Evolutionary conservation across 2,888 invertebrate genomes (phyloP).

Genomic region (Rotaria macrura): DNA sequence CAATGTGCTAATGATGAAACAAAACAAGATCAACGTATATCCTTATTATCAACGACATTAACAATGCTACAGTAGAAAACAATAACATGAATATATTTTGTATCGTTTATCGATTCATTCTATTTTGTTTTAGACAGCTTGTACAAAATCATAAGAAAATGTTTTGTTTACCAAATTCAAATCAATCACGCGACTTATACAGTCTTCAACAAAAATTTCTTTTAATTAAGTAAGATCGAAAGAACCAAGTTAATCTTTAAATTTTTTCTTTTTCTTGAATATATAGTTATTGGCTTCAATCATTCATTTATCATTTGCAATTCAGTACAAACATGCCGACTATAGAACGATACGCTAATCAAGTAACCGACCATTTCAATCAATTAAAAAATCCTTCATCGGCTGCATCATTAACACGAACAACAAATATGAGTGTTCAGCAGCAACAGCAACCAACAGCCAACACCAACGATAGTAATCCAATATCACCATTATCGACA

Average conservation of each 20-base stretch:
- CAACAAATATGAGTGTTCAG: not conserved
- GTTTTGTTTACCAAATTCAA: not conserved
- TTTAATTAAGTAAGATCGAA: not conserved
- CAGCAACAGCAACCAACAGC: not conserved
- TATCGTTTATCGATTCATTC: no score
- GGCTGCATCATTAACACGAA: not conserved
- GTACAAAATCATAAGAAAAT: not conserved
- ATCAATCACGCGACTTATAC: not conserved
- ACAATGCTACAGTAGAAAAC: not conserved
- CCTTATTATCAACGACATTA: not conserved
- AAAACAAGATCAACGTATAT: not conserved
- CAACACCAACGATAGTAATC: not conserved
- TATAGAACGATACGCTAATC: not conserved
- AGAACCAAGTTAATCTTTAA: not conserved
- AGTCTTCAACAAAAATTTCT: not conserved
- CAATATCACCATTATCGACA: constrained; percentile 7
- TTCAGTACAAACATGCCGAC: not conserved
- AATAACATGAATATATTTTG: not conserved
- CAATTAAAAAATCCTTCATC: not conserved
- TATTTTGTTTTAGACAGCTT: not conserved
- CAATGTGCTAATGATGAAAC: constrained; percentile 13
- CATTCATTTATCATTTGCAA: not conserved
- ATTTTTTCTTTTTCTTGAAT: not conserved
- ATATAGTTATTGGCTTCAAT: constrained; percentile 13
- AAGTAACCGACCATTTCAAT: not conserved